Percentiles rank a stretch among this genome's conserved stretches.
phyloP scores from a whole-genome alignment of 1,140 invertebrate genomes.

The Helicoverpa armigera region DNA sequence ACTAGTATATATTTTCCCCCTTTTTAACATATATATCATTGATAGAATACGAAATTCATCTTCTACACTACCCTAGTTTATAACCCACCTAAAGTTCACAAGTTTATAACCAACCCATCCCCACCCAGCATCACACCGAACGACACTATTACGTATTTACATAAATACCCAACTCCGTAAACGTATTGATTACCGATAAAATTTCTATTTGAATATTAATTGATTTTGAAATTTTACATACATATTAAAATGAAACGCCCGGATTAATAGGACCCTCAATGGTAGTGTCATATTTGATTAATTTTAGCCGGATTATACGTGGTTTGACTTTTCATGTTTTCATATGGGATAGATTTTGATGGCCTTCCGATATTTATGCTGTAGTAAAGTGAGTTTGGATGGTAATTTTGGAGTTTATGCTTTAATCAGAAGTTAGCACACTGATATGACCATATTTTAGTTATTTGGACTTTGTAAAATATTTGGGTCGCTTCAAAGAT shows the following conservation, averaged over 20 bases:
- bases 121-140: not conserved
- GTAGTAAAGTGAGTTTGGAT: slow-evolving; percentile 5
- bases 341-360: not conserved
- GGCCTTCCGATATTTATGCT: slow-evolving; percentile 1
- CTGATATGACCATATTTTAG: too few species aligned
- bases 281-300: slow-evolving; percentile 46
- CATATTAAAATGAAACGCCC: slow-evolving; percentile 38
- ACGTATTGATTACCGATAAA: slow-evolving; percentile 48
- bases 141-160: slow-evolving; percentile 15
- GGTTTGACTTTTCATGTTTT: slow-evolving; percentile 12
- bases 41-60: too few species aligned
- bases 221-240: slow-evolving; percentile 51
- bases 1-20: too few species aligned
- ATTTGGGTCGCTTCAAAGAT: too few species aligned
- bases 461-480: too few species aligned
- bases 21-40: not conserved
- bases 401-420: not conserved
- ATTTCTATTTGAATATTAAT: slow-evolving; percentile 53
- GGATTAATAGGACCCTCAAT: slow-evolving; percentile 34
- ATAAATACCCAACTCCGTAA: slow-evolving; percentile 27
- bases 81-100: not conserved
- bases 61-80: not conserved
- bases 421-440: not conserved
- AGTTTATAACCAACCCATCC: not conserved
- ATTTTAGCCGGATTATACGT: slow-evolving; percentile 23